A percentile compares a stretch with the other conserved stretches of the same genome.
Conservation (phyloP, 1,140 invertebrate species). For the Cydia fagiglandana region DNA sequence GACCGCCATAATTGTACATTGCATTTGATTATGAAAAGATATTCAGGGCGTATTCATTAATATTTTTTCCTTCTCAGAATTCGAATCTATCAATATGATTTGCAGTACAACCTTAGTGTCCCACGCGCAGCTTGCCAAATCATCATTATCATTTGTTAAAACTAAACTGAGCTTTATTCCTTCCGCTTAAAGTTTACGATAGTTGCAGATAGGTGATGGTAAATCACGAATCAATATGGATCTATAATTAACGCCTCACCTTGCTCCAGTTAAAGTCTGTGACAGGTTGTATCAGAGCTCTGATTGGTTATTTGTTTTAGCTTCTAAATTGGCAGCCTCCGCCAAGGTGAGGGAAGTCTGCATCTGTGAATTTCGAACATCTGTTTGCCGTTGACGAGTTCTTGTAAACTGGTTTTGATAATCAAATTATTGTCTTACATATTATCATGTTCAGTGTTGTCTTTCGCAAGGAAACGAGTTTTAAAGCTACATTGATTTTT, state of each 20-base stretch:
- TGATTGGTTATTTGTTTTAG: not conserved
- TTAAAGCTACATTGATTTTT: not conserved
- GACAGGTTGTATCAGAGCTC: conserved; percentile 13
- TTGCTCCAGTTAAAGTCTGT: conserved; percentile 26
- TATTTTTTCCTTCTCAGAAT: conserved; percentile 13
- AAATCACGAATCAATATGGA: conserved; percentile 31
- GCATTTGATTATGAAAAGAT: conserved; percentile 10
- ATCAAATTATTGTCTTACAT: not conserved
- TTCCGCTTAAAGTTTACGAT: not conserved
- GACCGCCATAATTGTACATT: conserved; percentile 14
- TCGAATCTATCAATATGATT: conserved; percentile 20
- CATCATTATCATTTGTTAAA: not conserved
- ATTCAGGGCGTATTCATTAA: conserved; percentile 25
- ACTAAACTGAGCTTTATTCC: not conserved
- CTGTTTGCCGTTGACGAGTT: not conserved
- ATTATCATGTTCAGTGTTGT: not conserved
- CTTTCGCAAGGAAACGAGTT: not conserved
- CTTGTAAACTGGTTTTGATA: not conserved
- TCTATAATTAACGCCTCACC: conserved; percentile 30
- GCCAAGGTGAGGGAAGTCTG: conserved; percentile 10
- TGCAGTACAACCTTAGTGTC: conserved; percentile 19
- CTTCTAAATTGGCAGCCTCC: not conserved
- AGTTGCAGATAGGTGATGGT: not conserved
- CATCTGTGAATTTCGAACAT: not conserved
- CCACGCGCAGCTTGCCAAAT: conserved; percentile 4